Evolutionary conservation across 35 echinoderm and acorn worm species (phyloP).

Genomic region (Heliocidaris tuberculata): DNA sequence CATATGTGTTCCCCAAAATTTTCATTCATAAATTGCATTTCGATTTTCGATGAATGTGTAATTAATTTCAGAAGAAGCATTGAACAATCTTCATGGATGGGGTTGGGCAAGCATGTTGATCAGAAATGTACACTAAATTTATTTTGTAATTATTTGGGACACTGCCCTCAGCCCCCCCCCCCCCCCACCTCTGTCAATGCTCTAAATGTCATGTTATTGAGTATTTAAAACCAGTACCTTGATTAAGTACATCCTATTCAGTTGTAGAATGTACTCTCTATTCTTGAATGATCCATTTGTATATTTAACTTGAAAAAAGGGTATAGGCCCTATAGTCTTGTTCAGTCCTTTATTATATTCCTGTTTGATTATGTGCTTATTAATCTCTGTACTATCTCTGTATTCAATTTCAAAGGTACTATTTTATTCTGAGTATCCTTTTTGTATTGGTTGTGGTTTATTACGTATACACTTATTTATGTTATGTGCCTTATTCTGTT

Average conservation of each 20-base stretch:
- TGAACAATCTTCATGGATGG: no score
- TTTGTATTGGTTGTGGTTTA: not conserved
- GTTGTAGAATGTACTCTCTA: not conserved
- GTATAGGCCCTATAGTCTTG: no score
- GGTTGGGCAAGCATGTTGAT: no score
- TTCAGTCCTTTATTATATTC: no score
- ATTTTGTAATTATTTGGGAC: not conserved
- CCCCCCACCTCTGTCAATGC: not conserved
- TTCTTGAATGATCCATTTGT: not conserved
- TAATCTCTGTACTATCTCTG: not conserved
- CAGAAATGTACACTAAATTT: no score
- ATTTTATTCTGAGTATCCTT: not conserved
- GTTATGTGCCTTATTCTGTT: conserved; percentile 11
- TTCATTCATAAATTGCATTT: no score
- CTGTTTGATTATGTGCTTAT: no score
- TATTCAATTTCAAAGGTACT: not conserved
- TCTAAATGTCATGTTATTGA: not conserved
- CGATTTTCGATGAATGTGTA: no score
- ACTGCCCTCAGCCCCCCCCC: not conserved
- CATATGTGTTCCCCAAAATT: no score
- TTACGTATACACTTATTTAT: not conserved
- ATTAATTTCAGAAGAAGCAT: no score
- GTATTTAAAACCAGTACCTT: not conserved
- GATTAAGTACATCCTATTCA: not conserved
- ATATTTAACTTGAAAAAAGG: no score